These are phyloP conservation scores for Tichodroma muraria DNA, from an alignment of 2,113 vertebrate species.

Conservation along the genomic window DNA sequence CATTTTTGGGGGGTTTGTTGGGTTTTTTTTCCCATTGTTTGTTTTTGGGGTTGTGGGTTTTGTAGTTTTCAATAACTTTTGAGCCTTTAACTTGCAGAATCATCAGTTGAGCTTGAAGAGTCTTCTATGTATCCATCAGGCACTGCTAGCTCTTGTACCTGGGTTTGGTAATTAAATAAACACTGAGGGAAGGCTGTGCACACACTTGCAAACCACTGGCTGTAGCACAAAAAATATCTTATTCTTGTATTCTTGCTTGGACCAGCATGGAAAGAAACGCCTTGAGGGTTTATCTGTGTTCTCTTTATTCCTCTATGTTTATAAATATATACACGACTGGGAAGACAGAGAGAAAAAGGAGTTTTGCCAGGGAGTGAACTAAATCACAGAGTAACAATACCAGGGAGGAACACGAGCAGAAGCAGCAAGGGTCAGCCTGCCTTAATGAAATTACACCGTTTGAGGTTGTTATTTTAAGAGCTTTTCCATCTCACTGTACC, in stretches of 20 bases:
- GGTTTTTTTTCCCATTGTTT: not conserved
- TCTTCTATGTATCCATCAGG: not conserved
- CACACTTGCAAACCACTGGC: not conserved
- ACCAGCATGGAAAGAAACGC: not conserved
- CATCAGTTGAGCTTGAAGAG: not conserved
- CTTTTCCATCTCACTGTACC: not conserved
- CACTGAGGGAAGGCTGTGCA: not conserved
- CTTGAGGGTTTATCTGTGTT: not conserved
- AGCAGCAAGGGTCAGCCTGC: conserved; percentile 10
- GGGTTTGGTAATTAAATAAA: not conserved
- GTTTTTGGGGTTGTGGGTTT: not conserved
- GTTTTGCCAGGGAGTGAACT: not conserved
- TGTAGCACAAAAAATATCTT: not conserved
- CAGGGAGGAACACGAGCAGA: not conserved
- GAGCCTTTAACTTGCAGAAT: not conserved
- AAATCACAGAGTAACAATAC: not conserved
- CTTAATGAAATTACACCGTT: conserved; percentile 20
- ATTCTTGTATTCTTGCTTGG: not conserved
- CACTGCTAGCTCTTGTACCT: not conserved
- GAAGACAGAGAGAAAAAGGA: not conserved
- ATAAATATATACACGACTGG: not conserved
- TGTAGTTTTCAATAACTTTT: not conserved
- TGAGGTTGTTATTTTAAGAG: not conserved
- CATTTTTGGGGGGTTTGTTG: not conserved
- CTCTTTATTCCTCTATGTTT: not conserved